Evolutionary conservation across 2,113 vertebrate genomes (phyloP), one percentile per base, ranked within the genome.

Genomic region (Scopus umbretta): DNA sequence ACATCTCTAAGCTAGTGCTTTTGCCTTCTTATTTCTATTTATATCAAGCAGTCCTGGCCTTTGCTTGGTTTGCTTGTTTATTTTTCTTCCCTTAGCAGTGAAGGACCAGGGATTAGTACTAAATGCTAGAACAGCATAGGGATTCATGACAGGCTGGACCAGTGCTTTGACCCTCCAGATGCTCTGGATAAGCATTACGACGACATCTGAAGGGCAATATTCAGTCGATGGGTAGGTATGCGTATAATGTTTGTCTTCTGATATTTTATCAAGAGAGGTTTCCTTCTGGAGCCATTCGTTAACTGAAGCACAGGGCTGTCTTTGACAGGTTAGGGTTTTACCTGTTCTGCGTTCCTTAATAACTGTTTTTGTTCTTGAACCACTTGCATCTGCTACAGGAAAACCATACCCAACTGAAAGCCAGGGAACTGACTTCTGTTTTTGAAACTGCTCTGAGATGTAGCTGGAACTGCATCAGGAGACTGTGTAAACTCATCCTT

Each of bases 11-110:
- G 18, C 16, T 65, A 85, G 62, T 68, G 0, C 3, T 45, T 76
- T 80, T 80, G 12, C 8, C 26, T 23, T 43, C 49, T 68, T 78
- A 5, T 62, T 66, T 92, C 40, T 92, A 49, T 85, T 83, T 80
- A 74, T 78, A 61, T 43, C 27, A 58, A 67, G 13, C 66, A 29
- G 25, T 61, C 43, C 40, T 90, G 63, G 23, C 36, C 34, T 92
- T 83, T 50, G 27, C 38, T 73, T 70, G 27, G 17, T 65, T 90
- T 74, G 26, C 32, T 86, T 82, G 49, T 95, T 93, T 87, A 47
- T 97, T 94, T 96, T 85, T 88, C 59, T 75, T 88, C 52, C 59
- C 47, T 83, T 93, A 71, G 59, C 32, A 61, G 36, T 55, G 80
- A 83, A 92, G 47, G 72, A 81, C 50, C 34, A 78, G 79, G 66